Conservation (phyloP, 2,113 vertebrate genomes). For the Ammodramus savannarum region DNA sequence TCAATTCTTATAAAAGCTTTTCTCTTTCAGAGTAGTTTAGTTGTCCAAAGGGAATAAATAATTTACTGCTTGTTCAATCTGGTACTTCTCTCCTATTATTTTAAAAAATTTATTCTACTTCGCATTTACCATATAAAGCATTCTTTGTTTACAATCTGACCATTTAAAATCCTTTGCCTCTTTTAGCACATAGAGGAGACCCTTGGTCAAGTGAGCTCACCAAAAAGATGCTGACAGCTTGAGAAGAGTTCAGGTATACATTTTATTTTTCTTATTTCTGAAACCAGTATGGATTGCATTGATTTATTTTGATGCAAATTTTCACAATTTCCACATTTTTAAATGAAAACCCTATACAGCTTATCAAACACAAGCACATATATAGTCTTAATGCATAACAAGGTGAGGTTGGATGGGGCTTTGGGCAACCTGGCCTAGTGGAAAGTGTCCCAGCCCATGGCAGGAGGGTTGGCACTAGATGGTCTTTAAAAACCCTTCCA, state of each 20-base stretch:
- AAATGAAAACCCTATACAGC: not conserved
- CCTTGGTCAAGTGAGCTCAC: not conserved
- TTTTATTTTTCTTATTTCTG: not conserved
- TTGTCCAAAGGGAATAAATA: constrained; percentile 72
- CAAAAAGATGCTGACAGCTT: not conserved
- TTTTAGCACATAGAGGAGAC: not conserved
- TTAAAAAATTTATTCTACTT: constrained; percentile 49
- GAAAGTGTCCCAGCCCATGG: not conserved
- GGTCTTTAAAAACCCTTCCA: not conserved
- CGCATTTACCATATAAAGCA: constrained; percentile 17
- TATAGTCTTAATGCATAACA: not conserved
- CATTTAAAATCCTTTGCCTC: not conserved
- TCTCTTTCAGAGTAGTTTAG: constrained; percentile 65
- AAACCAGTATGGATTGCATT: not conserved
- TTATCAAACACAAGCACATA: not conserved
- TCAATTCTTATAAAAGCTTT: constrained; percentile 72
- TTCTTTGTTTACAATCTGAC: constrained; percentile 14
- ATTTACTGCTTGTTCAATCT: constrained; percentile 69
- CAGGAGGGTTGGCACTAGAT: not conserved
- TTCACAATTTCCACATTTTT: not conserved
- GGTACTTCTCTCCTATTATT: constrained; percentile 64
- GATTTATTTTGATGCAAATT: not conserved
- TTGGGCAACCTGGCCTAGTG: not conserved
- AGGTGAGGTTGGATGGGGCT: not conserved
- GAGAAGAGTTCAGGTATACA: not conserved